Evolutionary conservation across 2,797 vertebrate genomes (phyloP).

Genomic region (Urosaurus nigricauda): DNA sequence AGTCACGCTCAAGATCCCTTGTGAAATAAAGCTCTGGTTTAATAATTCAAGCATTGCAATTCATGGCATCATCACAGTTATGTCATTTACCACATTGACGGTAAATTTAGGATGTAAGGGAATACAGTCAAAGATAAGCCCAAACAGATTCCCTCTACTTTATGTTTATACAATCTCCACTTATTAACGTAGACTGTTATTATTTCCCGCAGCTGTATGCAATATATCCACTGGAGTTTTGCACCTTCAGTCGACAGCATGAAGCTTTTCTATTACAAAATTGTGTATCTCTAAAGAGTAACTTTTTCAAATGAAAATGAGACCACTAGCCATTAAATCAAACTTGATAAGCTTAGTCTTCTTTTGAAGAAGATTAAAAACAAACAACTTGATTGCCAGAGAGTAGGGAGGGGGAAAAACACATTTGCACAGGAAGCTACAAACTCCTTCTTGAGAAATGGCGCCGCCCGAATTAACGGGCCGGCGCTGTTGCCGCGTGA

Average conservation of each 20-base stretch:
- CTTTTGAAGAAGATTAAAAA: conserved; percentile 16
- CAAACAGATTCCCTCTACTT: background rate
- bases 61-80: background rate
- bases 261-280: conserved; percentile 39
- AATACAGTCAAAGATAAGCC: background rate
- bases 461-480: too few species aligned
- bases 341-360: conserved; percentile 21
- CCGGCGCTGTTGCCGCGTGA: too few species aligned
- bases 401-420: background rate
- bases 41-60: background rate
- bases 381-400: conserved; percentile 21
- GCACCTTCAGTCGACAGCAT: background rate
- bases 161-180: background rate
- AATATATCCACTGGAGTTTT: conserved; percentile 19
- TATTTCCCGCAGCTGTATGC: background rate
- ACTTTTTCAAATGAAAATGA: conserved; percentile 32
- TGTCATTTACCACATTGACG: background rate
- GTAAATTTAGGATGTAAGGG: background rate
- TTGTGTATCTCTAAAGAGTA: conserved; percentile 4
- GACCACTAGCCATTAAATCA: background rate
- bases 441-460: background rate
- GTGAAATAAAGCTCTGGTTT: background rate
- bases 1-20: background rate
- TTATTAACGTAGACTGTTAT: background rate
- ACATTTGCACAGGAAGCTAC: background rate